Conservation (phyloP, 2,888 invertebrate genomes). For the Conops quadrifasciatus region DNA sequence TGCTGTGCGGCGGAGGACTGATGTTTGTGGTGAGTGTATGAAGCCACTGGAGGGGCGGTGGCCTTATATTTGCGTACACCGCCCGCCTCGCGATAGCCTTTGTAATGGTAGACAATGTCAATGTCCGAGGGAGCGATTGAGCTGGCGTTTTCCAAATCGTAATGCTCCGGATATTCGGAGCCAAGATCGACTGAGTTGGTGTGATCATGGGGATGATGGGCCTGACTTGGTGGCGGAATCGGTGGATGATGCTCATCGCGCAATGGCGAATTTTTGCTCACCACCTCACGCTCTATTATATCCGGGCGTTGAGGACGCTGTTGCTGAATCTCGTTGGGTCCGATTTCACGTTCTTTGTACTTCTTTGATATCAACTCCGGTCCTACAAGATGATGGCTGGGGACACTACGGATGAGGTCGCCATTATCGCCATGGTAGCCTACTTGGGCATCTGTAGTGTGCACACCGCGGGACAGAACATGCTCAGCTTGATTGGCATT, state of each 20-base stretch:
- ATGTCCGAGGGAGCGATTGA: conserved; percentile 98
- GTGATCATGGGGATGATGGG: conserved; percentile 79
- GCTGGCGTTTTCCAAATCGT: conserved; percentile 96
- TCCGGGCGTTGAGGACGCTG: conserved; percentile 89
- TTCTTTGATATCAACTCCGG: conserved; percentile 89
- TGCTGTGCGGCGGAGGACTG: conserved; percentile 73
- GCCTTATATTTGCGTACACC: conserved; percentile 89
- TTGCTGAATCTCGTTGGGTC: conserved; percentile 74
- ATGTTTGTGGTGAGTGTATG: conserved; percentile 81
- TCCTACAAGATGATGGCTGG: conserved; percentile 79
- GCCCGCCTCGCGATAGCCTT: conserved; percentile 87
- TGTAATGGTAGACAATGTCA: conserved; percentile 96
- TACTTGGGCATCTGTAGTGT: conserved; percentile 74
- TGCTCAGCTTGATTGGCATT: conserved; percentile 75
- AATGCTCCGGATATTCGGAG: conserved; percentile 88
- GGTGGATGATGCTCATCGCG: conserved; percentile 82
- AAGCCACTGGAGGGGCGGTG: conserved; percentile 81
- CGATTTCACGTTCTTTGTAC: conserved; percentile 86
- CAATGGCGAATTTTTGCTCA: conserved; percentile 83
- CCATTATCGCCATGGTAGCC: conserved; percentile 76
- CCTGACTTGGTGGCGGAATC: conserved; percentile 77
- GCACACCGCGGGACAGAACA: conserved; percentile 74
- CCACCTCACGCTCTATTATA: conserved; percentile 89
- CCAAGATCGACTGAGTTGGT: conserved; percentile 78
- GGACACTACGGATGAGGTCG: conserved; percentile 78